phyloP scores from a whole-genome alignment of 2,113 vertebrate genomes.

The Lucifuga dentata region DNA sequence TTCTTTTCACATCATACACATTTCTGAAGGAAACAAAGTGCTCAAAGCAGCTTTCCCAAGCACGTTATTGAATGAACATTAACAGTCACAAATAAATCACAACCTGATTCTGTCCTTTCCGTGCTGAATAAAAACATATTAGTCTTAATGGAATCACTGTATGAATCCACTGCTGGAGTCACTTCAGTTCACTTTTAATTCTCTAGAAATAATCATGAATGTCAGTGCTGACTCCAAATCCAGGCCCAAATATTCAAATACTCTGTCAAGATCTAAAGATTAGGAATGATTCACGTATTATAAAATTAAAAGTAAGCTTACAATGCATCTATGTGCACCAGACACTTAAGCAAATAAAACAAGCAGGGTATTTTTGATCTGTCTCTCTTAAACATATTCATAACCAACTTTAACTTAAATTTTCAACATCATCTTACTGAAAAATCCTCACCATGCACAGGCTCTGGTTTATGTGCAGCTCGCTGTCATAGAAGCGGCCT shows the following conservation, averaged over 20 bases:
- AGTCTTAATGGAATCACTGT: constrained; percentile 30
- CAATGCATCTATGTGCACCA: too few relatives aligned
- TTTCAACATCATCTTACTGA: constrained; percentile 1
- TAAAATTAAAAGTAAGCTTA: too few relatives aligned
- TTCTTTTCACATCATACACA: neutral
- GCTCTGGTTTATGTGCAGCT: constrained; percentile 87
- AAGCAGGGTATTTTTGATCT: too few relatives aligned
- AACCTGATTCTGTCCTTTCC: constrained; percentile 42
- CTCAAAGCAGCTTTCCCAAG: constrained; percentile 27
- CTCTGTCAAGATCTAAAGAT: too few relatives aligned
- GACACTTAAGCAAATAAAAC: too few relatives aligned
- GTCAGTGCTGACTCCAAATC: neutral
- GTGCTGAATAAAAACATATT: constrained; percentile 49
- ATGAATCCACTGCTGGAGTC: neutral
- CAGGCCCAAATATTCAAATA: too few relatives aligned
- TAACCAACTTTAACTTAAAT: too few relatives aligned
- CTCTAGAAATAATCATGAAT: neutral
- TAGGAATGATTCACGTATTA: too few relatives aligned
- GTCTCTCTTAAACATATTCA: too few relatives aligned
- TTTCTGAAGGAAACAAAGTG: constrained; percentile 28
- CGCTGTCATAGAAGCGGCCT: constrained; percentile 85
- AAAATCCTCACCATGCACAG: constrained; percentile 85
- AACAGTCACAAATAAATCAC: constrained; percentile 54
- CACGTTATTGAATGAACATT: constrained; percentile 42
- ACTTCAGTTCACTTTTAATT: constrained; percentile 1